Percentiles rank a stretch among this genome's conserved stretches.
These are phyloP conservation scores for Odontamblyopus lacepedii DNA, from an alignment of 2,797 vertebrate genomes.

Conservation along the genomic window DNA sequence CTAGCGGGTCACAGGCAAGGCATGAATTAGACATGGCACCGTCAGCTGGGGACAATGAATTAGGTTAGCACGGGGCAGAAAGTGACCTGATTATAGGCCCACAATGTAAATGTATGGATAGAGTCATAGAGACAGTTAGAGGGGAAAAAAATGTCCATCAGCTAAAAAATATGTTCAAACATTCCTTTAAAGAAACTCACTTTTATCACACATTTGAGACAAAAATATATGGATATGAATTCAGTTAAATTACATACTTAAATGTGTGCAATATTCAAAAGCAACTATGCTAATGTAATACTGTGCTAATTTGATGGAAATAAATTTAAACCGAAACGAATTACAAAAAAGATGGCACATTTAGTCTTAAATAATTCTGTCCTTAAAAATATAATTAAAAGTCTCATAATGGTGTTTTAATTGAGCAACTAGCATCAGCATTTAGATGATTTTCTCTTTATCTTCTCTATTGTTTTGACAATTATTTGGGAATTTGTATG, in stretches of 20 bases:
- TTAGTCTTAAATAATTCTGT: neutral
- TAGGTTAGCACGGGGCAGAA: conserved; percentile 11
- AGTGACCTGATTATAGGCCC: conserved; percentile 13
- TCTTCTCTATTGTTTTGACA: neutral
- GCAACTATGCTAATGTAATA: neutral
- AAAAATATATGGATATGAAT: neutral
- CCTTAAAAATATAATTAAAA: neutral
- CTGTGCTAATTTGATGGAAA: neutral
- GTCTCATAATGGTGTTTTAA: conserved; percentile 1
- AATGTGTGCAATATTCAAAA: neutral
- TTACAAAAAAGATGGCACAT: neutral
- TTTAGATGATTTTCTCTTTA: neutral
- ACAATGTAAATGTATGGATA: conserved; percentile 9
- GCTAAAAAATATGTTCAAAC: neutral
- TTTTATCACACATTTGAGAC: neutral
- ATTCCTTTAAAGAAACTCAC: neutral
- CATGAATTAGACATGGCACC: conserved; percentile 32
- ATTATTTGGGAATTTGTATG: conserved; percentile 25
- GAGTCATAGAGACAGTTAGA: neutral
- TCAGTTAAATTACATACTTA: neutral
- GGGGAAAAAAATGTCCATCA: neutral
- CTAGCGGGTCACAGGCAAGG: conserved; percentile 37
- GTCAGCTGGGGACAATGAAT: conserved; percentile 16
- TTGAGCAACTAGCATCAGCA: too few relatives aligned
- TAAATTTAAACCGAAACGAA: neutral